Conservation (phyloP, 2,888 invertebrate species). For the Limnephilus lunatus region DNA sequence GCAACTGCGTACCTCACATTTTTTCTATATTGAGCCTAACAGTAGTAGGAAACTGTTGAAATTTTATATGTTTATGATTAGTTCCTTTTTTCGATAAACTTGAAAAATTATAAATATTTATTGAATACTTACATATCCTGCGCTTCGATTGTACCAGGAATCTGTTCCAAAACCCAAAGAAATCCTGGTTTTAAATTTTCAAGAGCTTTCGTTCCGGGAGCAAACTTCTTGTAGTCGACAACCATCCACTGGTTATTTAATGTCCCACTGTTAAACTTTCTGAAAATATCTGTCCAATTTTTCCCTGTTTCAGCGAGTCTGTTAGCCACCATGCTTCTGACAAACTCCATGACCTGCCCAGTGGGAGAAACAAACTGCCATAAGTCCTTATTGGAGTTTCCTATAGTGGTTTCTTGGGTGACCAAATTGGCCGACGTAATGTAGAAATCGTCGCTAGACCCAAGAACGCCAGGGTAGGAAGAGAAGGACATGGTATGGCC, state of each 20-base stretch:
- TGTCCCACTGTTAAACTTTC: constrained; percentile 82
- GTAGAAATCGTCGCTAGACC: constrained; percentile 83
- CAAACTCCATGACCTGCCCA: constrained; percentile 78
- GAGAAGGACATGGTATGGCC: constrained; percentile 80
- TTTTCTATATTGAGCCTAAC: too few relatives aligned
- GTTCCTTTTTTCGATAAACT: neutral
- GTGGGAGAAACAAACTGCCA: constrained; percentile 73
- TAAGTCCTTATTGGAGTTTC: constrained; percentile 78
- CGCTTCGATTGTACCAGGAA: constrained; percentile 73
- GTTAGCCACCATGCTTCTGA: constrained; percentile 82
- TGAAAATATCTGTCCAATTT: constrained; percentile 80
- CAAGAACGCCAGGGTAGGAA: constrained; percentile 79
- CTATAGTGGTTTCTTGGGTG: constrained; percentile 83
- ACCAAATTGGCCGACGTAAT: constrained; percentile 79
- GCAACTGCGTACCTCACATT: too few relatives aligned
- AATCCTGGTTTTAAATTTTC: constrained; percentile 71
- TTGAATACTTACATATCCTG: constrained; percentile 71
- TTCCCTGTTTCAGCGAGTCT: constrained; percentile 78
- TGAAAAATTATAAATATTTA: neutral
- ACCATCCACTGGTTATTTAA: constrained; percentile 88
- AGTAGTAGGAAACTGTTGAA: too few relatives aligned
- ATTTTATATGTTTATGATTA: too few relatives aligned
- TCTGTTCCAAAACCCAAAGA: constrained; percentile 82
- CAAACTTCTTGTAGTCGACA: constrained; percentile 83
- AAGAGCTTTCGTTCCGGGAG: constrained; percentile 69